Base-by-base conservation (phyloP, 2,888 invertebrate species). In the Phyllotreta cruciferae region DNA sequence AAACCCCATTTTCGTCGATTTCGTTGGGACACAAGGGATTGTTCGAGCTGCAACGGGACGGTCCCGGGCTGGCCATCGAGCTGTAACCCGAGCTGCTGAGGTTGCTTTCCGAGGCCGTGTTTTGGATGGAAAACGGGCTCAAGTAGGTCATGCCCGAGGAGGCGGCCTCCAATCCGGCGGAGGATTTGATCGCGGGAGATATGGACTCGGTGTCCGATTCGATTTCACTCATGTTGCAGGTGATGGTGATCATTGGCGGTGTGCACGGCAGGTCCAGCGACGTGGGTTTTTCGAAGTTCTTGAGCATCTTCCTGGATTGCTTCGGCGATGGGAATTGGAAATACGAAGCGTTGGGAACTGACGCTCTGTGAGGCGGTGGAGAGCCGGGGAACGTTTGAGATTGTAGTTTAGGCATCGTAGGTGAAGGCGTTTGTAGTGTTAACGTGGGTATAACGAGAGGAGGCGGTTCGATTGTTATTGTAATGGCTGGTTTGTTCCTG, bases 71-170 rank as follows among this genome's bases (percentile, higher is more conserved):
- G 0, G 92, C 91, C 90, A 92, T 92, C 1, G 92, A 92, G 68
- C 91, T 91, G 78, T 93, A 93, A 6, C 93, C 93, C 0, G 92
- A 92, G 6, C 92, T 92, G 67, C 92, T 92, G 42, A 93, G 82
- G 79, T 93, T 93, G 1, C 92, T 92, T 81, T 93, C 92, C 0
- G 92, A 92, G 9, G 91, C 90, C 1, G 90, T 90, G 70, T 92
- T 85, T 74, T 91, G 90, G 9, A 90, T 89, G 0, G 90, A 87
- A 78, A 92, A 92, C 0, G 92, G 92, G 78, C 90, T 91, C 10
- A 92, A 80, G 75, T 91, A 92, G 71, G 89, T 88, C 89, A 91
- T 90, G 44, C 84, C 83, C 8, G 78, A 77, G 9, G 80, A 77
- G 83, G 85, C 35, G 14, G 84, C 85, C 24, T 78, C 79, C 49